Percentiles rank a stretch among this genome's conserved stretches.
phyloP scores from a whole-genome alignment of 2,797 vertebrate species.

The Rhinella marina region DNA sequence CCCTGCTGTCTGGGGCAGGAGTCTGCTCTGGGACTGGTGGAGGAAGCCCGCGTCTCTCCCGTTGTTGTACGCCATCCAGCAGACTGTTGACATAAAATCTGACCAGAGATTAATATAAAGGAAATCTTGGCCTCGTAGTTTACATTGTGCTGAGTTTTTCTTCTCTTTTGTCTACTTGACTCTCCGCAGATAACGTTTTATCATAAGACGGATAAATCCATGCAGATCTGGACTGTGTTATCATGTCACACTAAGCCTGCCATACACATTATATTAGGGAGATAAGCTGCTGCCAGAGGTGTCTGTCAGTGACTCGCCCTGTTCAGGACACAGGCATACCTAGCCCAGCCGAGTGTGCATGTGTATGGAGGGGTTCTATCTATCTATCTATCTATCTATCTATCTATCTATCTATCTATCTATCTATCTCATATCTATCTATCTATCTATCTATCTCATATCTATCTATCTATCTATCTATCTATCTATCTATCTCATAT shows the following conservation, averaged over 20 bases:
- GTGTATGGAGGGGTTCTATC: background rate
- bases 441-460: background rate
- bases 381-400: constrained; percentile 7
- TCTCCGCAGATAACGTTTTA: constrained; percentile 1
- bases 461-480: background rate
- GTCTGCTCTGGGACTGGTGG: background rate
- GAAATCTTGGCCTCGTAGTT: constrained; percentile 17
- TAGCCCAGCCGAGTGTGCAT: too few relatives aligned
- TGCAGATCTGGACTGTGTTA: background rate
- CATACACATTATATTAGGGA: too few relatives aligned
- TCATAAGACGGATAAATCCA: background rate
- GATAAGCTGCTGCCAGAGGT: too few relatives aligned
- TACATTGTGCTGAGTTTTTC: background rate
- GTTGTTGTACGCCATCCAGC: constrained; percentile 4
- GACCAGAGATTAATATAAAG: constrained; percentile 36
- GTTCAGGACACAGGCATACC: too few relatives aligned
- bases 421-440: background rate
- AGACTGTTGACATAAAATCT: constrained; percentile 36
- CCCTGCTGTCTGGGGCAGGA: background rate
- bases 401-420: background rate
- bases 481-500: background rate
- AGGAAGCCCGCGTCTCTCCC: background rate
- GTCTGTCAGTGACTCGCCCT: too few relatives aligned
- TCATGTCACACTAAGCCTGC: background rate
- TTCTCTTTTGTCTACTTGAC: constrained; percentile 11